Percentiles rank a stretch among this genome's conserved stretches.
These are phyloP conservation scores for Notothenia coriiceps DNA, from an alignment of 2,113 vertebrate species.

Conservation along the genomic window DNA sequence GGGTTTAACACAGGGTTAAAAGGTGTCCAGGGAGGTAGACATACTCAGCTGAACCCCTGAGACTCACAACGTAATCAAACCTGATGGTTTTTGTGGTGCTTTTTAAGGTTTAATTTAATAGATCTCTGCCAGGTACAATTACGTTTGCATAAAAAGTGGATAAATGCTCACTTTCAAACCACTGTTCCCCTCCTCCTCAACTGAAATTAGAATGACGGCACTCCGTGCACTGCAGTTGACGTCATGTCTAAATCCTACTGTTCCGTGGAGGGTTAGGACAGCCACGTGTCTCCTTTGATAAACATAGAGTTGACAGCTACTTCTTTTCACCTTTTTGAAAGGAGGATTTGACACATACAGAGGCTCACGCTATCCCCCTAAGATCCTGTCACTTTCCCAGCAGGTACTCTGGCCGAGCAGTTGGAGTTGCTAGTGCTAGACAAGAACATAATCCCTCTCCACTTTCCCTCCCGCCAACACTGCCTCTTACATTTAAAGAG, in stretches of 20 bases:
- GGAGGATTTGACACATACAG: constrained; percentile 49
- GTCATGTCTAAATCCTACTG: constrained; percentile 11
- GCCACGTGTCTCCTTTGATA: constrained; percentile 37
- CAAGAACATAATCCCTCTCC: constrained; percentile 42
- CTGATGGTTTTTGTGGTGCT: constrained; percentile 12
- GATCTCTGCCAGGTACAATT: constrained; percentile 15
- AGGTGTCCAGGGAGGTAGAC: constrained; percentile 22
- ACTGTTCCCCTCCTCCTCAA: not conserved
- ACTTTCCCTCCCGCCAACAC: constrained; percentile 11
- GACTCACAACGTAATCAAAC: constrained; percentile 15
- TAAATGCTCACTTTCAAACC: constrained; percentile 12
- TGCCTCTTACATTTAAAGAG: constrained; percentile 10
- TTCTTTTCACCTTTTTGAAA: constrained; percentile 56
- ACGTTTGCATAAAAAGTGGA: constrained; percentile 14
- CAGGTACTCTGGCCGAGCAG: constrained; percentile 33
- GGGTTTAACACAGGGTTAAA: constrained; percentile 36
- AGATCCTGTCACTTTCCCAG: constrained; percentile 43
- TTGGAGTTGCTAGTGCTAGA: constrained; percentile 20
- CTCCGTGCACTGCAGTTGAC: not conserved
- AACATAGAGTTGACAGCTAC: constrained; percentile 49
- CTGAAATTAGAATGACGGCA: constrained; percentile 10
- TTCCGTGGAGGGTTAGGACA: constrained; percentile 34
- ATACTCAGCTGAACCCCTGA: constrained; percentile 27
- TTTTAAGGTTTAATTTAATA: constrained; percentile 29
- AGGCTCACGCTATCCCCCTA: constrained; percentile 19